Conservation (phyloP, 1,140 invertebrate species). For the Harlomillsia oculata region DNA sequence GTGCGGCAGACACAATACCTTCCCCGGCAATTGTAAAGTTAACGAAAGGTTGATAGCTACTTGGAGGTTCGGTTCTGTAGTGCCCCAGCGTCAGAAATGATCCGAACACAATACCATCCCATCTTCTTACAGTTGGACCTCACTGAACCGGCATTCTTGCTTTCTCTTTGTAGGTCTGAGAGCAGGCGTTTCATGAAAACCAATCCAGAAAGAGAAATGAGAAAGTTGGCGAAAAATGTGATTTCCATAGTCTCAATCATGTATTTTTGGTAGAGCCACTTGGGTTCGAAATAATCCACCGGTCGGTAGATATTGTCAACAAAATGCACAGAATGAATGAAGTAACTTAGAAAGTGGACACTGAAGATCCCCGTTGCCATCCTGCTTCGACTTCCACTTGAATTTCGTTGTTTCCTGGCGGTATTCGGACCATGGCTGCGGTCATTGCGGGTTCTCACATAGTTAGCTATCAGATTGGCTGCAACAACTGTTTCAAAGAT, state of each 20-base stretch:
- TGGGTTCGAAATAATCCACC: constrained; percentile 12
- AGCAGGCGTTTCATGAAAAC: not conserved
- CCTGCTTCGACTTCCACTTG: too few relatives aligned
- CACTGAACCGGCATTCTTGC: not conserved
- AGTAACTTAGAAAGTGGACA: too few relatives aligned
- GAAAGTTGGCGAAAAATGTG: not conserved
- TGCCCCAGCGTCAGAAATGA: constrained; percentile 2
- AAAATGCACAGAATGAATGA: too few relatives aligned
- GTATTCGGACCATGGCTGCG: too few relatives aligned
- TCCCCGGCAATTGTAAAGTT: constrained; percentile 11
- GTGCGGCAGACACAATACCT: too few relatives aligned
- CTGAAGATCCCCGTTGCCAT: too few relatives aligned
- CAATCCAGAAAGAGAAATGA: not conserved
- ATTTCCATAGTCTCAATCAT: constrained; percentile 2
- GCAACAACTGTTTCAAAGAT: too few relatives aligned
- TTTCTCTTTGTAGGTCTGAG: not conserved
- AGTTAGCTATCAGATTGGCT: too few relatives aligned
- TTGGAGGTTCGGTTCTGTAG: constrained; percentile 12
- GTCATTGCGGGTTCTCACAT: too few relatives aligned
- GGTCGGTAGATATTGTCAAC: constrained; percentile 2
- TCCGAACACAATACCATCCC: not conserved
- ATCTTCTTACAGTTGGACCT: not conserved
- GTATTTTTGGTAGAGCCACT: constrained; percentile 12
- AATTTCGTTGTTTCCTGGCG: too few relatives aligned
- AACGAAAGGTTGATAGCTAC: not conserved